Evolutionary conservation across 2,888 invertebrate genomes (phyloP).

Genomic region (Hypomecis punctinalis): DNA sequence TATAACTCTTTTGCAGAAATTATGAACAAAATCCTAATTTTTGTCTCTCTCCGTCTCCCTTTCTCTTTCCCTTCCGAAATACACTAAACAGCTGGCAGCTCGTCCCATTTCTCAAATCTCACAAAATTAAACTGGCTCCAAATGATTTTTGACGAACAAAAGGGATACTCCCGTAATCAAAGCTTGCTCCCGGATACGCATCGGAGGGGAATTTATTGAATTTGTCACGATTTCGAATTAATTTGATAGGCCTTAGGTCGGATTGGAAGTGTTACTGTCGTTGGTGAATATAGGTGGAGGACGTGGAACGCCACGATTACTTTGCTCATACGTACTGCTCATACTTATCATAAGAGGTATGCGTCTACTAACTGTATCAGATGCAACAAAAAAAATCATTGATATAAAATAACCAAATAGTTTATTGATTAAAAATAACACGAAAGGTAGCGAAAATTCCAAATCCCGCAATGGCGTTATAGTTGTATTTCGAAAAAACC

Average conservation of each 20-base stretch:
- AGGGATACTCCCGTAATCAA: constrained; percentile 23
- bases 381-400: no score
- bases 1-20: no score
- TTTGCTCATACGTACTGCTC: no score
- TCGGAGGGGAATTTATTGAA: constrained; percentile 27
- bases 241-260: constrained; percentile 23
- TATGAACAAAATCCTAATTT: no score
- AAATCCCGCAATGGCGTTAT: no score
- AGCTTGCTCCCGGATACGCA: constrained; percentile 20
- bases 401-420: no score
- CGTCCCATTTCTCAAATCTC: constrained; percentile 16
- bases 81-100: background rate
- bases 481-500: no score
- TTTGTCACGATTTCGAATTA: constrained; percentile 30
- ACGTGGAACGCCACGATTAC: background rate
- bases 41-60: background rate
- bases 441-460: no score
- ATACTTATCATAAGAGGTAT: no score
- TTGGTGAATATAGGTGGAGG: background rate
- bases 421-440: no score
- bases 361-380: no score
- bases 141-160: constrained; percentile 34
- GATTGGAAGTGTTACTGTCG: constrained; percentile 24
- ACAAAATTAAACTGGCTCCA: constrained; percentile 24
- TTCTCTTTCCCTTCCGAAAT: background rate